phyloP scores from a whole-genome alignment of 2,888 invertebrate species.

The Apamea crenata region DNA sequence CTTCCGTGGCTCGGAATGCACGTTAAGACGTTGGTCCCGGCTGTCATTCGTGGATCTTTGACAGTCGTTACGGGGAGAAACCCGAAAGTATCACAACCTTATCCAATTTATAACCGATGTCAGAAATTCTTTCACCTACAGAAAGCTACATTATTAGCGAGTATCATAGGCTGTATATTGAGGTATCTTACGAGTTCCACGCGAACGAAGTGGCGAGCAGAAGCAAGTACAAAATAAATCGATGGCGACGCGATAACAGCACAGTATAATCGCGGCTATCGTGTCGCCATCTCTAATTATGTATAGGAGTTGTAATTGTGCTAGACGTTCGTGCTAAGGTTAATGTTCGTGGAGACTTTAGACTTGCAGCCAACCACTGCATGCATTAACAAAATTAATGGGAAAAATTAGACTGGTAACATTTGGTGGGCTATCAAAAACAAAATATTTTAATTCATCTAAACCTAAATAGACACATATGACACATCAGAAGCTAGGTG shows the following conservation, averaged over 20 bases:
- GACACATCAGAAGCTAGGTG: too few relatives aligned
- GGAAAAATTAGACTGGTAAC: not conserved
- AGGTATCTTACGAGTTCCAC: not conserved
- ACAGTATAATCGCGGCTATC: slow-evolving; percentile 14
- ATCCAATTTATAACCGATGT: too few relatives aligned
- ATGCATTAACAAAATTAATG: slow-evolving; percentile 10
- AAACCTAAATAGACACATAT: too few relatives aligned
- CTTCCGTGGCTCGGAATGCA: too few relatives aligned
- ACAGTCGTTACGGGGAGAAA: too few relatives aligned
- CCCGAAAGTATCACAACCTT: not conserved
- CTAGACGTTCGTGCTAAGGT: slow-evolving; percentile 27
- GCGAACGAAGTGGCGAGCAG: not conserved
- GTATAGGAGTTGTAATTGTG: slow-evolving; percentile 21
- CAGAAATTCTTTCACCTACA: too few relatives aligned
- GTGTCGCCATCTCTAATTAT: slow-evolving; percentile 25
- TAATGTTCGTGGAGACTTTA: not conserved
- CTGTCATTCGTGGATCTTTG: too few relatives aligned
- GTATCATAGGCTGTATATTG: too few relatives aligned
- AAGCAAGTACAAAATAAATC: slow-evolving; percentile 10
- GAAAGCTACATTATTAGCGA: too few relatives aligned
- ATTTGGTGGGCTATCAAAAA: not conserved
- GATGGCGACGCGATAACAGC: slow-evolving; percentile 7
- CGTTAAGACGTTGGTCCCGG: too few relatives aligned
- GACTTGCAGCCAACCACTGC: slow-evolving; percentile 7
- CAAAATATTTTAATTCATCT: too few relatives aligned